Evolutionary conservation across 2,797 vertebrate genomes (phyloP), one percentile per base, ranked within the genome.

Genomic region (Peromyscus eremicus): DNA sequence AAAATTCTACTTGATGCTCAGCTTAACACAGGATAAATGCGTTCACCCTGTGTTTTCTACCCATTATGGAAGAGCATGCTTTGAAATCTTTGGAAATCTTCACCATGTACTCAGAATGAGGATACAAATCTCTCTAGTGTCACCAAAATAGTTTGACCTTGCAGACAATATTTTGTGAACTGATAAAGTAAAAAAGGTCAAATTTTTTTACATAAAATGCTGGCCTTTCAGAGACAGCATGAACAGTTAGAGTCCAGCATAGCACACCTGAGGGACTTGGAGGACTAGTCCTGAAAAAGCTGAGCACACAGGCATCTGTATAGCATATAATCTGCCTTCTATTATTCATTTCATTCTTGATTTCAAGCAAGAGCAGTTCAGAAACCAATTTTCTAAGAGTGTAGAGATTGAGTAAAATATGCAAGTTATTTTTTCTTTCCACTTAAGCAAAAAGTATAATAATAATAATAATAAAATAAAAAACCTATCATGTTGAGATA

Each of bases 231-330:
- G 37, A 25, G 57, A 5, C 46, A 37, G 25, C 77, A n/a, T 25
- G 2, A 16, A 12, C 6, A 52, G 10, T 0, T 10, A 6, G 11
- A 23, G 2, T 49, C 37, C 4, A 40, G 16, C 12, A 4, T 8
- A 4, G 23, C 10, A 62, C 4, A 37, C 16, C 34, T 6, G 7
- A 34, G 21, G 66, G n/a, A 6, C 1, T 6, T 10, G 6, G 29
- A 82, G 11, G 25, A 27, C 29, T 70, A 70, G 25, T 17, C 6
- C 1, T 70, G 32, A 80, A 14, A 19, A 34, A 3, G 0, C 11
- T 17, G 34, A 71, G 43, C 1, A 68, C 77, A 2, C 11, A 23
- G 23, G 11, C 37, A 60, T 55, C 57, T 55, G 2, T 40, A 29
- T 21, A 55, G 6, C 32, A 11, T 60, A 6, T 3, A 40, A 0